These are phyloP conservation scores for Helobdella robusta DNA, from an alignment of 2,888 invertebrate species.

Conservation along the genomic window DNA sequence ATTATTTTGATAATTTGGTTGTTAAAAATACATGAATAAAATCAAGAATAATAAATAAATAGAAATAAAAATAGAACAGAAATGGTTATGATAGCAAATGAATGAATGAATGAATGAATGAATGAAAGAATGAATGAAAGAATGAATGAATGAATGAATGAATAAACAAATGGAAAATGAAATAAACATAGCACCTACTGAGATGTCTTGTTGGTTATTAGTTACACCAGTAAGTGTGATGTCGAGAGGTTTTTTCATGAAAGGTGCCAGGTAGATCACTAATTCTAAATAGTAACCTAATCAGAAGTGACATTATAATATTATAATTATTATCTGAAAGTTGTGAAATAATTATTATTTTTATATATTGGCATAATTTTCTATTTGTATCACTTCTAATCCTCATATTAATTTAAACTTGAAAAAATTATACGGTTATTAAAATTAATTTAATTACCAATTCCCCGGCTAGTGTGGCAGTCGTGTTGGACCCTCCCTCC, in stretches of 20 bases:
- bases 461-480: slow-evolving; percentile 70
- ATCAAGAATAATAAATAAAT: neutral
- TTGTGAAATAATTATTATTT: too few species aligned
- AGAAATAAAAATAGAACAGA: too few species aligned
- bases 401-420: neutral
- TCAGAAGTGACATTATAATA: neutral
- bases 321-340: neutral
- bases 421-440: neutral
- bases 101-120: too few species aligned
- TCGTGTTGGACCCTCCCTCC: slow-evolving; percentile 82
- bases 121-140: too few species aligned
- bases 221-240: slow-evolving; percentile 79
- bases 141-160: too few species aligned
- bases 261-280: slow-evolving; percentile 77
- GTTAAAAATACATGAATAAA: neutral
- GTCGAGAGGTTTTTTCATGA: slow-evolving; percentile 79
- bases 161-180: too few species aligned
- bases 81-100: too few species aligned
- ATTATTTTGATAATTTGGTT: neutral
- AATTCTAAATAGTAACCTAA: slow-evolving; percentile 76
- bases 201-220: slow-evolving; percentile 57
- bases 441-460: slow-evolving; percentile 36
- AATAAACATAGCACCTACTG: slow-evolving; percentile 45
- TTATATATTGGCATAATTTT: too few species aligned
- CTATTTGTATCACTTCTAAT: neutral